Evolutionary conservation across 1,140 invertebrate species (phyloP).

Genomic region (Drosophila leontia): DNA sequence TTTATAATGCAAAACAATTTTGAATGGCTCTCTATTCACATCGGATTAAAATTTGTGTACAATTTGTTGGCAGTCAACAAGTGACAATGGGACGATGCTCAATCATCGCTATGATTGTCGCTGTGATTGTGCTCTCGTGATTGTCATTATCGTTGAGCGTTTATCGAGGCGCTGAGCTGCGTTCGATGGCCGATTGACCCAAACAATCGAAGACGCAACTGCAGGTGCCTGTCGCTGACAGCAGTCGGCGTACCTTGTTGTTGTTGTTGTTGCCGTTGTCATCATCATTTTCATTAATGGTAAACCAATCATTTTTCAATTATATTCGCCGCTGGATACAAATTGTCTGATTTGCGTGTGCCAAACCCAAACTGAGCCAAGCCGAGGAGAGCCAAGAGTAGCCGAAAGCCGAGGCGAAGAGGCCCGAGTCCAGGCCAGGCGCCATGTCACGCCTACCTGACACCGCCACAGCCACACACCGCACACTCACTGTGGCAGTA

Average conservation of each 20-base stretch:
- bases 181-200: slow-evolving; percentile 73
- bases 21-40: not conserved
- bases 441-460: slow-evolving; percentile 37
- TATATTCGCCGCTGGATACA: slow-evolving; percentile 83
- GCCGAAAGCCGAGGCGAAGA: not conserved
- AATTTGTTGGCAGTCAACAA: slow-evolving; percentile 12
- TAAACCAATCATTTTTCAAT: slow-evolving; percentile 85
- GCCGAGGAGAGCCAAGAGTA: not conserved
- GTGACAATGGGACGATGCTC: slow-evolving; percentile 16
- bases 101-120: slow-evolving; percentile 14
- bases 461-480: not conserved
- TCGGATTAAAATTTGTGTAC: not conserved
- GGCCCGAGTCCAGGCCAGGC: slow-evolving; percentile 17
- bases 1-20: not conserved
- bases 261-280: slow-evolving; percentile 61
- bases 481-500: slow-evolving; percentile 1
- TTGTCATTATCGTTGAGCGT: slow-evolving; percentile 8
- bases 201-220: slow-evolving; percentile 66
- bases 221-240: slow-evolving; percentile 75
- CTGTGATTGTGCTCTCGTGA: too few species aligned
- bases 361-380: slow-evolving; percentile 17
- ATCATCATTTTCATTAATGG: slow-evolving; percentile 83
- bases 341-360: slow-evolving; percentile 82
- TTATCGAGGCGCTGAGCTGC: slow-evolving; percentile 19
- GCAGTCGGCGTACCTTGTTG: slow-evolving; percentile 49